Conservation (phyloP, 2,113 vertebrate genomes). For the Corvus cornix region DNA sequence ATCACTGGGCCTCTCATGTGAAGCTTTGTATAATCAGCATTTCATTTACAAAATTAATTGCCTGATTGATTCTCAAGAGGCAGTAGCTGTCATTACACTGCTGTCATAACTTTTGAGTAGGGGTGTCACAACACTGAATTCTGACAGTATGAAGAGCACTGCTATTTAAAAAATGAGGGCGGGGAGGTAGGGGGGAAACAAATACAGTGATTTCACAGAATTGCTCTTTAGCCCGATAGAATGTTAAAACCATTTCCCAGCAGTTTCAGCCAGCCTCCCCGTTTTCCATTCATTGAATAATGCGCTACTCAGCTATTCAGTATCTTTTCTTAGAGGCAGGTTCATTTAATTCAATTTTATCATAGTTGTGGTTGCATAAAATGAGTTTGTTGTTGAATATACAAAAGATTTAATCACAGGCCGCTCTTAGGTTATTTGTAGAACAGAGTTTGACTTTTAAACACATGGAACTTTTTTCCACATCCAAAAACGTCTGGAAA, state of each 20-base stretch:
- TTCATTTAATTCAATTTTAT: conserved; percentile 70
- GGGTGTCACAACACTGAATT: conserved; percentile 82
- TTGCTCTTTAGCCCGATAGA: conserved; percentile 29
- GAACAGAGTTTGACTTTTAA: conserved; percentile 38
- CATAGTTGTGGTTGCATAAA: conserved; percentile 55
- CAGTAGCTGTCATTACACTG: conserved; percentile 81
- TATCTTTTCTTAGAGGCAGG: conserved; percentile 54
- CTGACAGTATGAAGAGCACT: conserved; percentile 76
- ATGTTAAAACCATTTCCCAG: conserved; percentile 18
- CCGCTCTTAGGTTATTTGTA: conserved; percentile 31
- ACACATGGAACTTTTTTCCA: not conserved
- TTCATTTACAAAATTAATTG: conserved; percentile 90
- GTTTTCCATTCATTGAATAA: conserved; percentile 51
- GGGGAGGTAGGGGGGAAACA: conserved; percentile 64
- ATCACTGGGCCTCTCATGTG: conserved; percentile 86
- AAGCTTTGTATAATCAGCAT: conserved; percentile 88
- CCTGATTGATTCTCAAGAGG: conserved; percentile 86
- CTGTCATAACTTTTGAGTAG: conserved; percentile 84
- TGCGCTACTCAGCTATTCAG: conserved; percentile 10
- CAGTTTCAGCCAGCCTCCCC: not conserved
- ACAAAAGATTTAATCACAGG: conserved; percentile 55
- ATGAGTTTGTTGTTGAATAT: conserved; percentile 59
- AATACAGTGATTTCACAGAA: conserved; percentile 54
- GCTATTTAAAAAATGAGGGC: conserved; percentile 77
- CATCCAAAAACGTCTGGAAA: conserved; percentile 6